These are phyloP conservation scores for Haemorhous mexicanus DNA, from an alignment of 2,113 vertebrate genomes.

Conservation along the genomic window DNA sequence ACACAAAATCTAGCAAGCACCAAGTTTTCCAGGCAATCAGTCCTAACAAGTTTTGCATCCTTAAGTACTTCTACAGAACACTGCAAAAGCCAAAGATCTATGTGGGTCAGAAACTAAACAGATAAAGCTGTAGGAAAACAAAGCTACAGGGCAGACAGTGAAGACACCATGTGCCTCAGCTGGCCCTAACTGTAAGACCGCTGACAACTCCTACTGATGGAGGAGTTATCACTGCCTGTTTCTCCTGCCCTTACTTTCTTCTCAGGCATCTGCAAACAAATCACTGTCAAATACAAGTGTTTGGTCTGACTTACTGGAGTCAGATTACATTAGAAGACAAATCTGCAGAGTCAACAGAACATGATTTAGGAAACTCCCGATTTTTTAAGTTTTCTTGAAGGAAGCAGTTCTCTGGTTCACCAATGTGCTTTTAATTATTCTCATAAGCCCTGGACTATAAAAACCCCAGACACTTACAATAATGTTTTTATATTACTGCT, in stretches of 20 bases:
- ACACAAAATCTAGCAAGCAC: not conserved
- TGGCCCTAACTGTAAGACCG: not conserved
- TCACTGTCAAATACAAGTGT: not conserved
- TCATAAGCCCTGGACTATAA: not conserved
- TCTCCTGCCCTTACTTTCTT: not conserved
- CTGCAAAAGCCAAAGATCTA: not conserved
- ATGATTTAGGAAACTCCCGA: not conserved
- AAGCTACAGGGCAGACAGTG: not conserved
- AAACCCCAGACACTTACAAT: not conserved
- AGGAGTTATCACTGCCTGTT: not conserved
- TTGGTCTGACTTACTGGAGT: not conserved
- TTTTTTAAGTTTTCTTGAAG: not conserved
- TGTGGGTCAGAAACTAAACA: not conserved
- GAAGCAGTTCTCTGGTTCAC: not conserved
- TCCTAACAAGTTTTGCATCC: not conserved
- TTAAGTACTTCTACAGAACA: not conserved
- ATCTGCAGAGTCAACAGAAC: not conserved
- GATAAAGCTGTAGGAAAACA: not conserved
- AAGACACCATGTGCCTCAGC: not conserved
- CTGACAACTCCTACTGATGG: not conserved
- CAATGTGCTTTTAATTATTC: not conserved
- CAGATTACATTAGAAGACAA: not conserved
- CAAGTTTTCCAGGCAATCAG: not conserved
- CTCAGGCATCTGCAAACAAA: not conserved
- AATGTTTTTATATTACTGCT: not conserved